Percentiles rank a stretch among this genome's conserved stretches.
phyloP scores from a whole-genome alignment of 35 echinoderm and acorn worm genomes.

The Lytechinus pictus region DNA sequence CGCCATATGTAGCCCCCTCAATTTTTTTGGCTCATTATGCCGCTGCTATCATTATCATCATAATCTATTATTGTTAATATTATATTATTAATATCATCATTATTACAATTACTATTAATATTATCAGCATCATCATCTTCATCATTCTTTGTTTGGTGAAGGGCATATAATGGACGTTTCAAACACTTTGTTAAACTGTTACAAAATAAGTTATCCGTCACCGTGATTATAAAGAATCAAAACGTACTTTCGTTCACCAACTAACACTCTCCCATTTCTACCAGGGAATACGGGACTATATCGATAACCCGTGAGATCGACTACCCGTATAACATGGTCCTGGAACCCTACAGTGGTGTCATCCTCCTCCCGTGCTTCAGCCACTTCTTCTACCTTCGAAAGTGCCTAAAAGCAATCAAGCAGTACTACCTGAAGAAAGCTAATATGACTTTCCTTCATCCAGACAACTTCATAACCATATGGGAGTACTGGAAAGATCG shows the following conservation, averaged over 20 bases:
- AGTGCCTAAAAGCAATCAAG: slow-evolving; percentile 38
- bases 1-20: too few relatives aligned
- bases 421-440: slow-evolving; percentile 37
- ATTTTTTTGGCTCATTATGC: too few relatives aligned
- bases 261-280: neutral
- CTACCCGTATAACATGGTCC: slow-evolving; percentile 22
- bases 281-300: neutral
- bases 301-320: neutral
- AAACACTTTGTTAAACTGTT: neutral
- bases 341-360: slow-evolving; percentile 42
- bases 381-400: slow-evolving; percentile 18
- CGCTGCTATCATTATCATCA: too few relatives aligned
- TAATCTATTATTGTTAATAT: too few relatives aligned
- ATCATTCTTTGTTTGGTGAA: neutral
- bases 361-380: slow-evolving; percentile 8
- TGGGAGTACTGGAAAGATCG: slow-evolving; percentile 34
- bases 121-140: too few relatives aligned
- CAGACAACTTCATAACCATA: neutral
- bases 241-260: neutral
- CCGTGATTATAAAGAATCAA: too few relatives aligned
- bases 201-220: too few relatives aligned
- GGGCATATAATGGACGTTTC: neutral
- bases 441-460: slow-evolving; percentile 35
- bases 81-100: too few relatives aligned
- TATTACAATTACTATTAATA: too few relatives aligned